Evolutionary conservation across 1,140 invertebrate species (phyloP).

Genomic region (Drosophila triauraria): DNA sequence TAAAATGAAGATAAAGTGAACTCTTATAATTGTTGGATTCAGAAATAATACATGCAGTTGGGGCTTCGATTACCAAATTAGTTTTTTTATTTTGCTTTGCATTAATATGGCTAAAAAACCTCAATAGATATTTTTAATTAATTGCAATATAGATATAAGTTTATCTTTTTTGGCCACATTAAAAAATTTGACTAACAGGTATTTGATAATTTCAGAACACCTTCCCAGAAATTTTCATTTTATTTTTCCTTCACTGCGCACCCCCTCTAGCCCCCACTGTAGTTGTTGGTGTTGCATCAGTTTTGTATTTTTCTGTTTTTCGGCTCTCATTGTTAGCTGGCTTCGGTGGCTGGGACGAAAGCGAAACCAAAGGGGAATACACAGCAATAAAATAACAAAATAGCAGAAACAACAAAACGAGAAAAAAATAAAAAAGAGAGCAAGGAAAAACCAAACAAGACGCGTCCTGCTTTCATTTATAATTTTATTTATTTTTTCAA

Average conservation of each 20-base stretch:
- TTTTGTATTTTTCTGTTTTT: conserved; percentile 44
- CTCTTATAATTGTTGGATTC: too few relatives aligned
- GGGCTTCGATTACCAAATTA: background rate
- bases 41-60: background rate
- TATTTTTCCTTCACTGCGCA: conserved; percentile 5
- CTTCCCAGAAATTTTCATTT: conserved; percentile 1
- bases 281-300: conserved; percentile 42
- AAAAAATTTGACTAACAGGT: conserved; percentile 3
- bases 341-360: conserved; percentile 54
- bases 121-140: background rate
- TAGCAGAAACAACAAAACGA: conserved; percentile 37
- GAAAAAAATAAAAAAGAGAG: conserved; percentile 26
- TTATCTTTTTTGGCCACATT: background rate
- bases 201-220: conserved; percentile 15
- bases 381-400: conserved; percentile 79
- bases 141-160: background rate
- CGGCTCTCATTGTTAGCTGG: conserved; percentile 71
- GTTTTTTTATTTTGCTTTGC: background rate
- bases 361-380: conserved; percentile 69
- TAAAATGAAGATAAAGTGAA: background rate
- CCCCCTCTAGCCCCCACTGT: background rate
- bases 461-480: conserved; percentile 73
- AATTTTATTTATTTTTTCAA: conserved; percentile 82
- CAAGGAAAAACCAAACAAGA: conserved; percentile 54
- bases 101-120: background rate